These are phyloP conservation scores for Ictalurus furcatus DNA, from an alignment of 2,113 vertebrate species.

Conservation along the genomic window DNA sequence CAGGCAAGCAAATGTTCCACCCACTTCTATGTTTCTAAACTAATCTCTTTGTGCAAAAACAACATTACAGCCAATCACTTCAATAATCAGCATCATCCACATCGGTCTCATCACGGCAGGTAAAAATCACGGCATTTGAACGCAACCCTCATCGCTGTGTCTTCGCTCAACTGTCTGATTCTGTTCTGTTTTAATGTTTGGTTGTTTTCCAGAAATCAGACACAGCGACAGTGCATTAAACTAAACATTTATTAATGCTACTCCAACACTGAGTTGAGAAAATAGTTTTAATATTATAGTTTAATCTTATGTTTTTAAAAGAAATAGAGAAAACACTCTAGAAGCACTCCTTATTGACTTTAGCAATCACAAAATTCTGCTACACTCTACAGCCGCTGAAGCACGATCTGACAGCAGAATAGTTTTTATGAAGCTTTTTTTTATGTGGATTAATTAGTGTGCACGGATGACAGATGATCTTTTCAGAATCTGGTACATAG, in stretches of 20 bases:
- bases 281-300: background rate
- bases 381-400: background rate
- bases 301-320: background rate
- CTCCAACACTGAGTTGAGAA: background rate
- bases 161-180: background rate
- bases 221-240: background rate
- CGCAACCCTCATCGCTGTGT: background rate
- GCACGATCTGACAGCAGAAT: background rate
- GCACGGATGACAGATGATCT: background rate
- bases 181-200: background rate
- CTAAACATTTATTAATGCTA: background rate
- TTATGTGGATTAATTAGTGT: background rate
- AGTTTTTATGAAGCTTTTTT: background rate
- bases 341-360: background rate
- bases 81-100: background rate
- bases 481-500: background rate
- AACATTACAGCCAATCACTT: background rate
- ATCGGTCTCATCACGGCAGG: background rate
- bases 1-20: background rate
- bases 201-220: background rate
- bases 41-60: background rate
- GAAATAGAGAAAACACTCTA: background rate
- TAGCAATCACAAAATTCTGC: background rate
- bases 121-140: conserved; percentile 5
- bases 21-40: background rate